Evolutionary conservation across 2,113 vertebrate species (phyloP).

Genomic region (Dasyurus viverrinus): DNA sequence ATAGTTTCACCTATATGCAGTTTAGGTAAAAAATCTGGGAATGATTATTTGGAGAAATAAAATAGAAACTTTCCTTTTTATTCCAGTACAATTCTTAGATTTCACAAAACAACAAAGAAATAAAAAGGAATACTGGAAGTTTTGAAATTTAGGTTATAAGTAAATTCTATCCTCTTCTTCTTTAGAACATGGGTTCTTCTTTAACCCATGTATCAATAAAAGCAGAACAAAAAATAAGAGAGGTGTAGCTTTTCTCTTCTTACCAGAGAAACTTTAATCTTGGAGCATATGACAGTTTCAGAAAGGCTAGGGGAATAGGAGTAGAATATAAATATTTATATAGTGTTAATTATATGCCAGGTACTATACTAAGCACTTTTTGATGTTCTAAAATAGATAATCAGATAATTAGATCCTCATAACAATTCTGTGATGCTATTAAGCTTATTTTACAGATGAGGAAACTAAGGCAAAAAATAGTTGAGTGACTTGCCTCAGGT

Average conservation of each 20-base stretch:
- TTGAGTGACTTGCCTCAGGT: not conserved
- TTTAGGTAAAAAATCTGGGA: too few relatives aligned
- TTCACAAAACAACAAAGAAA: conserved; percentile 16
- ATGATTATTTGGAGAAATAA: too few relatives aligned
- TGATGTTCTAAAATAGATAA: not conserved
- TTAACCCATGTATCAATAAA: not conserved
- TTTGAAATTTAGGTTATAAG: conserved; percentile 30
- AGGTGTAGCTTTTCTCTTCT: not conserved
- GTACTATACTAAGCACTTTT: not conserved
- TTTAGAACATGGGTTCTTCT: too few relatives aligned
- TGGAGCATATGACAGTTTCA: not conserved
- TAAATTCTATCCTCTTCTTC: not conserved
- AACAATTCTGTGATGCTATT: not conserved
- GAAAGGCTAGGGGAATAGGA: not conserved
- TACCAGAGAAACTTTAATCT: not conserved
- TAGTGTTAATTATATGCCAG: not conserved
- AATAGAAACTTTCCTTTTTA: too few relatives aligned
- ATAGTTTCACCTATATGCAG: not conserved
- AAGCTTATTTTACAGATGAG: not conserved
- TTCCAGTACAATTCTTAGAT: too few relatives aligned
- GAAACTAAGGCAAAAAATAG: not conserved
- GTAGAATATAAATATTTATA: not conserved
- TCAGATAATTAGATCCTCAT: not conserved
- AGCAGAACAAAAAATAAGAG: not conserved
- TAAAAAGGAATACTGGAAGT: not conserved